Percentiles rank a stretch among this genome's conserved stretches.
These are phyloP conservation scores for Variabilichromis moorii DNA, from an alignment of 2,113 vertebrate genomes.

Conservation along the genomic window DNA sequence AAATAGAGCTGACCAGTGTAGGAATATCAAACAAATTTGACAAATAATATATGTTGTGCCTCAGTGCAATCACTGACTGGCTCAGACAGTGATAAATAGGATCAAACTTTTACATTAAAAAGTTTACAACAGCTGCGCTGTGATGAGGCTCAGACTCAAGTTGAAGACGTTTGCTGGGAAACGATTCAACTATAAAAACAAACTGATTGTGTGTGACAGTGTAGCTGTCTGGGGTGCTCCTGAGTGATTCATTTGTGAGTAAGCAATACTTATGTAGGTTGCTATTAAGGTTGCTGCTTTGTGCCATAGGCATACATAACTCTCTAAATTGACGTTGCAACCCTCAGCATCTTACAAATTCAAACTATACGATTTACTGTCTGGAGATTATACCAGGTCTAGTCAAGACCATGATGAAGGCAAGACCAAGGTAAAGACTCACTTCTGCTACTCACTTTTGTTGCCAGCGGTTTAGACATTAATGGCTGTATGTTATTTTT, in stretches of 20 bases:
- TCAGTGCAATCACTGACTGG: background rate
- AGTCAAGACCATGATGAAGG: background rate
- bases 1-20: background rate
- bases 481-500: background rate
- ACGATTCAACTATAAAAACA: background rate
- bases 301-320: background rate
- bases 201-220: background rate
- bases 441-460: background rate
- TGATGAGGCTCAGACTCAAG: background rate
- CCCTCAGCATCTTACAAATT: background rate
- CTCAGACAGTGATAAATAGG: background rate
- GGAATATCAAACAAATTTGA: background rate
- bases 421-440: background rate
- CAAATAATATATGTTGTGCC: background rate
- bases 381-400: background rate
- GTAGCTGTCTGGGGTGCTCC: background rate
- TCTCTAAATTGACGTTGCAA: background rate
- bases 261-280: background rate
- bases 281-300: background rate
- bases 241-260: background rate
- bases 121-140: background rate
- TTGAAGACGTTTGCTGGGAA: background rate
- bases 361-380: background rate
- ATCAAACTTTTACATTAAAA: background rate
- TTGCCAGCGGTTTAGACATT: background rate